Evolutionary conservation across 2,113 vertebrate genomes (phyloP).

Genomic region (Oryzias woworae): DNA sequence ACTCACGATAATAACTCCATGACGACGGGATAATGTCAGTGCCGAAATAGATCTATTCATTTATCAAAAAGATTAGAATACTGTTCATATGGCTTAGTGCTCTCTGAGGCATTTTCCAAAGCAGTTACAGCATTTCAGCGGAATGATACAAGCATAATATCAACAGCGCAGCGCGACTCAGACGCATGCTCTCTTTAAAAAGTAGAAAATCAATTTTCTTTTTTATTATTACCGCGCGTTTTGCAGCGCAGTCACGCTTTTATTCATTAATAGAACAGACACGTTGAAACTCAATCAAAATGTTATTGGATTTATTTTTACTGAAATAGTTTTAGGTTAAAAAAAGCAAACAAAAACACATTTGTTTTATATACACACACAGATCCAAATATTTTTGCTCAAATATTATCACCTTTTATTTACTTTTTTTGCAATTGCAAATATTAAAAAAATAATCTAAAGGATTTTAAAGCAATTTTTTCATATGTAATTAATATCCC

Average conservation of each 20-base stretch:
- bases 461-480: no score
- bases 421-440: no score
- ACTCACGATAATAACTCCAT: slow-evolving; percentile 69
- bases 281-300: neutral
- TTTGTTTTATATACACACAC: no score
- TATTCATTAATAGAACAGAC: neutral
- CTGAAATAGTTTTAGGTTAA: no score
- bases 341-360: neutral
- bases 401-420: no score
- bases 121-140: slow-evolving; percentile 65
- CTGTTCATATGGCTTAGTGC: slow-evolving; percentile 69
- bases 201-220: slow-evolving; percentile 41
- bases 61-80: slow-evolving; percentile 67
- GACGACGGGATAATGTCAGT: slow-evolving; percentile 57
- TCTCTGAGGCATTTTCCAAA: slow-evolving; percentile 59
- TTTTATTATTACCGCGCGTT: slow-evolving; percentile 26
- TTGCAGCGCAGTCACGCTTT: slow-evolving; percentile 4
- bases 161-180: slow-evolving; percentile 59
- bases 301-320: no score
- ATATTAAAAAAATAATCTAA: no score
- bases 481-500: no score
- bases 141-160: slow-evolving; percentile 67
- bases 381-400: no score
- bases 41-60: slow-evolving; percentile 71
- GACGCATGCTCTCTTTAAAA: slow-evolving; percentile 38